Base-by-base conservation (phyloP, 2,113 vertebrate genomes). In the Piprites chloris region DNA sequence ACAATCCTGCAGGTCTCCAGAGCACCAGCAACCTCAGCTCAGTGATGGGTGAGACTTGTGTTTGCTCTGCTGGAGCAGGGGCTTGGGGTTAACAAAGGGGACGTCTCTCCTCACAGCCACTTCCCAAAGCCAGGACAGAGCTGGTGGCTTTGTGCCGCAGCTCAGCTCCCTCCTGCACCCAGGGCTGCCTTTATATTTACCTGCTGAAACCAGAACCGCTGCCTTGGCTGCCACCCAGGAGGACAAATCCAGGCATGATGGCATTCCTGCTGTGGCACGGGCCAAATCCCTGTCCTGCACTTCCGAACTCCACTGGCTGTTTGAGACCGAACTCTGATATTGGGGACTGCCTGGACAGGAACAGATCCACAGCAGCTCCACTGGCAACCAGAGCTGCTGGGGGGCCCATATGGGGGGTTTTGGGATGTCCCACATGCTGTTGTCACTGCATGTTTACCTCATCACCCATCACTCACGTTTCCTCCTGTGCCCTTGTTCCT, bases 261-360 rank as follows among this genome's bases (percentile, higher is more conserved):
- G 8, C 0, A 0, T 22, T 87, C 56, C 59, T 2, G 21, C 30
- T 52, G 59, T 1, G 3, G 35, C 5, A 3, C 0, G 2, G 33
- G 58, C 66, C 33, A 59, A 33, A 44, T 30, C 50, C 35, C 18
- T 26, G 1, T 5, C 19, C 75, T 32, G 59, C 1, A 6, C 47
- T 49, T 46, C 5, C 1, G 15, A 68, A 11, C 2, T 9, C 23
- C 14, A 0, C 0, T 0, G 15, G 47, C 66, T 44, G 18, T 39
- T 66, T 23, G 61, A 4, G 11, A 37, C 46, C 3, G 2, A 83
- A 32, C 55, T n/a, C 4, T 3, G 5, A 1, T 3, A 13, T 26
- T 4, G 1, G 39, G 19, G 14, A 39, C 41, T 74, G 68, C 24
- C 1, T 1, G 17, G 35, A 28, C 1, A 2, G 41, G 28, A 85